These are phyloP conservation scores for Sylvia atricapilla DNA, from an alignment of 2,113 vertebrate genomes.

Conservation along the genomic window DNA sequence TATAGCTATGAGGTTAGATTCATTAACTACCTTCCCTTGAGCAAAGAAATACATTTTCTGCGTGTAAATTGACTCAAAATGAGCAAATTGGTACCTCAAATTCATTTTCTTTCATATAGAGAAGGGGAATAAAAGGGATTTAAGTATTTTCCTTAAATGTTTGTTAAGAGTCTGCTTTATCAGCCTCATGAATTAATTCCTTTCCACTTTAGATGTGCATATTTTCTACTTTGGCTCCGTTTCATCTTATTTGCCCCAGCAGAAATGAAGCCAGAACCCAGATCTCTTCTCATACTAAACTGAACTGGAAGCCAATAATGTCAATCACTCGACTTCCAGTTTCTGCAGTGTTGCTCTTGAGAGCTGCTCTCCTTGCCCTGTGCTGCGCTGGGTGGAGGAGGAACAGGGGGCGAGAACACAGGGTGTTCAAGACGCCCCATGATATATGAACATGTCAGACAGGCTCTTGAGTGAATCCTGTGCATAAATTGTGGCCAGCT, in stretches of 20 bases:
- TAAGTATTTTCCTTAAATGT: neutral
- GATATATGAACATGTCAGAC: neutral
- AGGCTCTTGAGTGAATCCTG: neutral
- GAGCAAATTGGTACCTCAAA: neutral
- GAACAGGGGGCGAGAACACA: neutral
- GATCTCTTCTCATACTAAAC: neutral
- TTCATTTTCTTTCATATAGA: neutral
- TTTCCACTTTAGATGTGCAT: neutral
- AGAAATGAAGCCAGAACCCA: neutral
- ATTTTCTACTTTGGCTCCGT: neutral
- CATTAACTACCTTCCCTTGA: neutral
- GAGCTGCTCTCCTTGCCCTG: fast-evolving
- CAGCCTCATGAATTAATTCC: neutral
- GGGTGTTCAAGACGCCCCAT: no score
- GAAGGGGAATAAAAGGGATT: neutral
- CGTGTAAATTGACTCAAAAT: neutral
- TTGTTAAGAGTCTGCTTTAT: neutral
- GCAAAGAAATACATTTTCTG: neutral
- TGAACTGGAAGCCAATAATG: neutral
- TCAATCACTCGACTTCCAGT: neutral
- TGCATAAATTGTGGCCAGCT: neutral
- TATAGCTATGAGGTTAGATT: neutral
- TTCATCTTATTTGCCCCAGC: neutral
- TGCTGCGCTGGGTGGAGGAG: neutral
- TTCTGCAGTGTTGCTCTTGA: neutral